Conservation (phyloP, 1,140 invertebrate genomes). For the Phthorimaea operculella region DNA sequence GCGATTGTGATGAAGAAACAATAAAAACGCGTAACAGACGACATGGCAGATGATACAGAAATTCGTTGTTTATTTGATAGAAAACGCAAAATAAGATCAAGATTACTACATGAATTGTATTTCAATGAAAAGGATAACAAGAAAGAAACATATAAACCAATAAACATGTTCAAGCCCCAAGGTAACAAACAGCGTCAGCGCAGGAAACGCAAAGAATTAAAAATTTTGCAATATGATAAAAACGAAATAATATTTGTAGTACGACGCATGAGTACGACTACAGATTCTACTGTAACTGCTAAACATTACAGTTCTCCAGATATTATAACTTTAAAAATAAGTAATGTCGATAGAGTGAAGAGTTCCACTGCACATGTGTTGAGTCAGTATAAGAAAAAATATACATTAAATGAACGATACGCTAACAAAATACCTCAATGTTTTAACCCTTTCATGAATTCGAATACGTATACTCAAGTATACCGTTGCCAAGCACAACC, state of each 20-base stretch:
- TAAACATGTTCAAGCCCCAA: neutral
- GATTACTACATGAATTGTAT: too few relatives aligned
- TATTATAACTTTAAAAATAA: neutral
- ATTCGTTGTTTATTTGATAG: too few relatives aligned
- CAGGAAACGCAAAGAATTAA: neutral
- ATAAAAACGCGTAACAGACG: too few relatives aligned
- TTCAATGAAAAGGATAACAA: neutral
- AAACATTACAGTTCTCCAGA: neutral
- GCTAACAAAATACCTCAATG: neutral
- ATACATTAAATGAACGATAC: neutral
- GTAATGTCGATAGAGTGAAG: neutral
- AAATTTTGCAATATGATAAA: neutral
- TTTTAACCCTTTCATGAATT: slow-evolving; percentile 3
- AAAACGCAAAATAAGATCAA: too few relatives aligned
- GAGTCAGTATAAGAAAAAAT: neutral
- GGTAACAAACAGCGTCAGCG: neutral
- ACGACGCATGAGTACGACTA: neutral
- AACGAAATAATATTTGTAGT: neutral
- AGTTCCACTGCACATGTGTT: neutral
- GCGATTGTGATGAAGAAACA: too few relatives aligned
- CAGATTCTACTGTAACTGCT: neutral
- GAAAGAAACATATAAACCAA: neutral
- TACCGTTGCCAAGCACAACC: slow-evolving; percentile 40
- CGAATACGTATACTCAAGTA: slow-evolving; percentile 20
- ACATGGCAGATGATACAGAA: too few relatives aligned